A percentile compares a stretch with the other conserved stretches of the same genome.
Conservation (phyloP, 1,140 invertebrate genomes). For the Eciton burchellii region DNA sequence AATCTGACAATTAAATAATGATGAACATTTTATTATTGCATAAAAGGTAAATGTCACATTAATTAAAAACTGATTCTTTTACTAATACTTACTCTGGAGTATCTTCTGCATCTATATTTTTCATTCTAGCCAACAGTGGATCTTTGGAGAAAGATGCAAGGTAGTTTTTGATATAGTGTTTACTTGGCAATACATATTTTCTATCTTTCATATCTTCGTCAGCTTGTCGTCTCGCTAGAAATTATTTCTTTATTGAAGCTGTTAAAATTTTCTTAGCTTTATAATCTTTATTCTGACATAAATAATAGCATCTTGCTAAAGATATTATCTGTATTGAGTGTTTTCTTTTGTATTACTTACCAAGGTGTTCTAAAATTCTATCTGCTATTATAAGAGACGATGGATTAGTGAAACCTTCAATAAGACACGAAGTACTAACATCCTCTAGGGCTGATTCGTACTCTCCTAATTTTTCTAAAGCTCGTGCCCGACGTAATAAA, state of each 20-base stretch:
- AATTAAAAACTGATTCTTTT: constrained; percentile 12
- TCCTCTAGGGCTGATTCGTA: constrained; percentile 94
- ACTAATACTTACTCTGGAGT: constrained; percentile 70
- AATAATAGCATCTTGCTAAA: constrained; percentile 2
- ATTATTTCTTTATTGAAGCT: constrained; percentile 32
- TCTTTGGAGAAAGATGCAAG: constrained; percentile 94
- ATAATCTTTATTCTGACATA: not conserved
- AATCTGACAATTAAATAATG: constrained; percentile 63
- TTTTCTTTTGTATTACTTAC: constrained; percentile 83
- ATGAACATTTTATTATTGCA: constrained; percentile 24
- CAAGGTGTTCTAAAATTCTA: constrained; percentile 92
- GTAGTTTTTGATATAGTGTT: constrained; percentile 93
- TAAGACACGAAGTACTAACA: constrained; percentile 94
- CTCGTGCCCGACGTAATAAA: constrained; percentile 92
- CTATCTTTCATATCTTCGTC: constrained; percentile 89
- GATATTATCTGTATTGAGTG: not conserved
- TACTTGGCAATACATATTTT: constrained; percentile 91
- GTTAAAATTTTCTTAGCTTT: constrained; percentile 1
- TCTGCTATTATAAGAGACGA: constrained; percentile 93
- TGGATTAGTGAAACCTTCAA: constrained; percentile 95
- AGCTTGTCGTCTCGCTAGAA: constrained; percentile 89
- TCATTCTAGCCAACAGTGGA: constrained; percentile 87
- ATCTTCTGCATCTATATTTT: constrained; percentile 65
- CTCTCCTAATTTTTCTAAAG: constrained; percentile 92
- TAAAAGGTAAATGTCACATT: constrained; percentile 34